Conservation (phyloP, 1,140 invertebrate species). For the Saccostrea cuccullata region DNA sequence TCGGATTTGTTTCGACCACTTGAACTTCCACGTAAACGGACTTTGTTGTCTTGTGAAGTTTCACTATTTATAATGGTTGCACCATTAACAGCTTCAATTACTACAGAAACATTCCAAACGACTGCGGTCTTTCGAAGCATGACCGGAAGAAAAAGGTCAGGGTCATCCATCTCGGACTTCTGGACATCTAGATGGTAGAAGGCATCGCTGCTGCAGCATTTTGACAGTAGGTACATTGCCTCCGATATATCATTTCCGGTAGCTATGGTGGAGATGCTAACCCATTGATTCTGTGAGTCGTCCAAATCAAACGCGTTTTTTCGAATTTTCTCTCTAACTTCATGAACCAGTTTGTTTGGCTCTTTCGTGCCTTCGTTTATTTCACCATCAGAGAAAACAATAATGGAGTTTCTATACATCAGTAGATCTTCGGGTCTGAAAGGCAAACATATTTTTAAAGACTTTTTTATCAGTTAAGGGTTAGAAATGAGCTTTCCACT, state of each 20-base stretch:
- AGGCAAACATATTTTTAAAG: slow-evolving; percentile 11
- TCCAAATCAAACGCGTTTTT: slow-evolving; percentile 56
- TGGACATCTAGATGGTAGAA: slow-evolving; percentile 67
- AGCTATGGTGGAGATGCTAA: slow-evolving; percentile 66
- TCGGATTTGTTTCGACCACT: not conserved
- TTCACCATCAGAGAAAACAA: slow-evolving; percentile 71
- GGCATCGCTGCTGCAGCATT: slow-evolving; percentile 69
- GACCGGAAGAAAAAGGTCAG: slow-evolving; percentile 68
- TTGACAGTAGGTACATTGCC: slow-evolving; percentile 65
- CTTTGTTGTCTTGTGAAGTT: slow-evolving; percentile 64
- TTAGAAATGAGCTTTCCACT: no score
- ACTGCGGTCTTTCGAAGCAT: slow-evolving; percentile 68
- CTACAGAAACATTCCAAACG: slow-evolving; percentile 67
- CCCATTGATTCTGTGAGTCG: slow-evolving; percentile 65
- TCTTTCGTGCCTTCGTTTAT: slow-evolving; percentile 68
- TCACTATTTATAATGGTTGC: slow-evolving; percentile 56
- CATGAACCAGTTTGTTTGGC: slow-evolving; percentile 61
- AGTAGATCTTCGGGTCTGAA: slow-evolving; percentile 55
- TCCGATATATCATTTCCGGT: slow-evolving; percentile 67
- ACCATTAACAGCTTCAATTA: slow-evolving; percentile 56
- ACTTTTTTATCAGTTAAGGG: no score
- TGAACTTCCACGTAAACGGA: slow-evolving; percentile 49
- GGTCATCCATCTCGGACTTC: slow-evolving; percentile 57
- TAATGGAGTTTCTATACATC: slow-evolving; percentile 67
- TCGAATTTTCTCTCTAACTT: slow-evolving; percentile 66